Evolutionary conservation across 2,113 vertebrate species (phyloP).

Genomic region (Oophaga pumilio): DNA sequence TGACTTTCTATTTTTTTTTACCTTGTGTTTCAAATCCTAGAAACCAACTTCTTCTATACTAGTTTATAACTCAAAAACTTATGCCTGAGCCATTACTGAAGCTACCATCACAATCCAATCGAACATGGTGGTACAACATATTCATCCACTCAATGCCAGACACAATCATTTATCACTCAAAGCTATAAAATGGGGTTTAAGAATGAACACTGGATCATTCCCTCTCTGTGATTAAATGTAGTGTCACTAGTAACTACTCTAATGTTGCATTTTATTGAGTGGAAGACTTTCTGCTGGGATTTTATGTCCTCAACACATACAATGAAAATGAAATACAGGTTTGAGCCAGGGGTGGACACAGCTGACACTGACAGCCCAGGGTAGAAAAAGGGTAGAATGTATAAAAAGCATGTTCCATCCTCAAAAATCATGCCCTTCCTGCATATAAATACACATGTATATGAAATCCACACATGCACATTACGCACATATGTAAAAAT

Average conservation of each 20-base stretch:
- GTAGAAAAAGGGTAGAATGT: too few relatives aligned
- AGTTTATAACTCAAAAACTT: neutral
- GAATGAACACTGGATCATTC: neutral
- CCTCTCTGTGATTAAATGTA: neutral
- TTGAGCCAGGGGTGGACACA: too few relatives aligned
- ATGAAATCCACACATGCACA: too few relatives aligned
- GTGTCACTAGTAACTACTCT: neutral
- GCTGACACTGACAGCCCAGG: too few relatives aligned
- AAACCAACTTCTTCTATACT: neutral
- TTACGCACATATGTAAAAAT: too few relatives aligned
- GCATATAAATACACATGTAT: too few relatives aligned
- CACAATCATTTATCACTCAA: neutral
- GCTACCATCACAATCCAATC: neutral
- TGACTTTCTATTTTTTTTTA: too few relatives aligned
- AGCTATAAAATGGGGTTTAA: neutral
- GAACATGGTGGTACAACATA: neutral
- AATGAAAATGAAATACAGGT: neutral
- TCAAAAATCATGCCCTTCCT: too few relatives aligned
- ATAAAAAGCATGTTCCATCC: too few relatives aligned
- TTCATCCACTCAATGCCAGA: neutral
- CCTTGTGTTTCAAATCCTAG: neutral
- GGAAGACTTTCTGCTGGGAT: neutral
- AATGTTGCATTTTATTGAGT: neutral
- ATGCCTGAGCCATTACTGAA: neutral
- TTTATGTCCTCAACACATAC: neutral